These are phyloP conservation scores for Drosophila maculinotata DNA, from an alignment of 2,888 invertebrate species.

Conservation along the genomic window DNA sequence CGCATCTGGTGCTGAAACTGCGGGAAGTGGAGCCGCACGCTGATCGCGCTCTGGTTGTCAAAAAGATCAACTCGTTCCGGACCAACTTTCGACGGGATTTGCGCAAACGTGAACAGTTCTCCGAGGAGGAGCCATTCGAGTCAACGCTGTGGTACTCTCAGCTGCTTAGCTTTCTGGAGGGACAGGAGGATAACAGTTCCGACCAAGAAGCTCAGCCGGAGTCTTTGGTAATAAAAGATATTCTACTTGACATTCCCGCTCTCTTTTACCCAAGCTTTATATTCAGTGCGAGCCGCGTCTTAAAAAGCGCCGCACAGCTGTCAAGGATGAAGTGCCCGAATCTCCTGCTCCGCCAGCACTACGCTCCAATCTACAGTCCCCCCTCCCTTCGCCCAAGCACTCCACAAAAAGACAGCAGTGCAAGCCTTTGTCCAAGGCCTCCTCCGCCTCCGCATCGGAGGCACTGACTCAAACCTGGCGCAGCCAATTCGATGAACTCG, in stretches of 20 bases:
- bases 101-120: conserved; percentile 37
- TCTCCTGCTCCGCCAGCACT: neutral
- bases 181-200: conserved; percentile 35
- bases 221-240: too few relatives aligned
- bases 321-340: conserved; percentile 17
- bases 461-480: conserved; percentile 48
- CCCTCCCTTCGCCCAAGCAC: neutral
- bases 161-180: conserved; percentile 48
- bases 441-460: conserved; percentile 20
- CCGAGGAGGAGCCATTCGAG: conserved; percentile 23
- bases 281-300: too few relatives aligned
- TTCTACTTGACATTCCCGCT: neutral
- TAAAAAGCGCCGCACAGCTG: conserved; percentile 25
- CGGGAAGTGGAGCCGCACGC: conserved; percentile 59
- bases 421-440: neutral
- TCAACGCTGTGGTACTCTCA: conserved; percentile 59
- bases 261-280: neutral
- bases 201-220: neutral
- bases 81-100: conserved; percentile 58
- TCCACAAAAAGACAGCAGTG: neutral
- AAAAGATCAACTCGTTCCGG: conserved; percentile 62
- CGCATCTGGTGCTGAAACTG: conserved; percentile 49
- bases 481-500: conserved; percentile 38
- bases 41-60: conserved; percentile 44
- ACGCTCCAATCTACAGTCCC: neutral